Evolutionary conservation across 2,888 invertebrate genomes (phyloP), one percentile per base, ranked within the genome.

Genomic region (Metalampra italica): DNA sequence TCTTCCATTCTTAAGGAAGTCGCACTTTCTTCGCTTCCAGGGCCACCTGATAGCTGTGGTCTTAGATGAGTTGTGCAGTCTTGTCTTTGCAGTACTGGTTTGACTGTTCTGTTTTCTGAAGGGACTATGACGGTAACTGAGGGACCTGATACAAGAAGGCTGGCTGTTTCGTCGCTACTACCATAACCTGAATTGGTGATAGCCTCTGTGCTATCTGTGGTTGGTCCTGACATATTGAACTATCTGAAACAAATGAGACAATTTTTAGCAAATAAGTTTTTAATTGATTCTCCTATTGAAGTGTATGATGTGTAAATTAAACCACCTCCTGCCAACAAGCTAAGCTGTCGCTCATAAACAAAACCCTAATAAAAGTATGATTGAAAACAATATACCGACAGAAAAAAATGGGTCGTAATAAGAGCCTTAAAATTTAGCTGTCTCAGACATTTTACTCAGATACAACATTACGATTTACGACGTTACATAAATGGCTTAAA

Each of bases 31-130:
- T 96, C 95, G 62, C 95, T 95, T 47, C 95, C 94, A 36, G 94
- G 94, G 11, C 90, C 90, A 3, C 91, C 92, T 40, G 95, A 95
- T 55, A 96, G 90, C 70, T 94, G 92, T 51, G 92, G 92, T 60
- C 94, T 92, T 51, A 94, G 92, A 71, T 93, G 92, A 46, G 96
- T 95, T 43, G 96, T 95, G 65, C 96, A 94, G 86, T 96, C 96
- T 86, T 96, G 96, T 59, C 96, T 92, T 90, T 95, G 96, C 59
- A 96, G 90, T 55, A 95, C 94, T 59, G 96, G 96, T 78, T 96
- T 96, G 51, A 91, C 91, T 51, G 91, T 82, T 71, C 83, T 75
- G 56, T 83, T 87, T 57, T 90, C 85, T 46, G 89, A 75, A 40
- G 90, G 86, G 7, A 87, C 83, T 56, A 88, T 85, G 46, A 89